phyloP scores from a whole-genome alignment of 2,888 invertebrate species.

The Drosophila aldrichi region DNA sequence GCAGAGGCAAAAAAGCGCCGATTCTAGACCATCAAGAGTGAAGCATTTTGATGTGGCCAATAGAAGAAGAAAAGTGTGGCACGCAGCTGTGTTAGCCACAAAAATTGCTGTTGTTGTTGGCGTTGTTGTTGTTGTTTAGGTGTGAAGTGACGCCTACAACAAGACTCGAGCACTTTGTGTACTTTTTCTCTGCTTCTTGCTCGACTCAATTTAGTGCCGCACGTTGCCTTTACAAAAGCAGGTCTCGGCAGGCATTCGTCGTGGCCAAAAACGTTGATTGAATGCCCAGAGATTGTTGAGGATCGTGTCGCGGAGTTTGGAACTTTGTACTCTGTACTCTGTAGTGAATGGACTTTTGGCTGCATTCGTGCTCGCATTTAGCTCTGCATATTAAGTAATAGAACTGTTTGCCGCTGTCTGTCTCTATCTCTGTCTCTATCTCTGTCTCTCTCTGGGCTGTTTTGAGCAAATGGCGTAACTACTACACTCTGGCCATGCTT shows the following conservation, averaged over 20 bases:
- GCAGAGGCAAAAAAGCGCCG: constrained; percentile 34
- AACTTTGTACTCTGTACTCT: not conserved
- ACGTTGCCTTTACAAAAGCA: constrained; percentile 69
- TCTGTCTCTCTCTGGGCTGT: too few species aligned
- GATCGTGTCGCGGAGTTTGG: constrained; percentile 14
- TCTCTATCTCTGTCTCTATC: not conserved
- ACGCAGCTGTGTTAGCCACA: constrained; percentile 24
- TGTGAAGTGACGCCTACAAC: constrained; percentile 55
- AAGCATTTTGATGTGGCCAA: constrained; percentile 8
- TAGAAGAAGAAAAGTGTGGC: constrained; percentile 6
- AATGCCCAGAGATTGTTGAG: constrained; percentile 50
- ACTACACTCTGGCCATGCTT: constrained; percentile 30
- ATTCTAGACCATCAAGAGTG: constrained; percentile 35
- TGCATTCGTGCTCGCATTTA: constrained; percentile 71
- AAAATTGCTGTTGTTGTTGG: constrained; percentile 5
- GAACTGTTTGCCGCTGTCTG: constrained; percentile 66
- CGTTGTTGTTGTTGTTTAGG: constrained; percentile 26
- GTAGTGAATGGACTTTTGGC: constrained; percentile 43
- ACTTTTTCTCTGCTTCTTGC: constrained; percentile 28
- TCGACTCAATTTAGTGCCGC: constrained; percentile 26
- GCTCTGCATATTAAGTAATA: constrained; percentile 78
- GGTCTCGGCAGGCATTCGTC: constrained; percentile 58
- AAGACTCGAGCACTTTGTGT: constrained; percentile 19
- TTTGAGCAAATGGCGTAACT: constrained; percentile 56
- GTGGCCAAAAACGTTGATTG: constrained; percentile 68